Evolutionary conservation across 2,113 vertebrate species (phyloP).

Genomic region (Hucho hucho): DNA sequence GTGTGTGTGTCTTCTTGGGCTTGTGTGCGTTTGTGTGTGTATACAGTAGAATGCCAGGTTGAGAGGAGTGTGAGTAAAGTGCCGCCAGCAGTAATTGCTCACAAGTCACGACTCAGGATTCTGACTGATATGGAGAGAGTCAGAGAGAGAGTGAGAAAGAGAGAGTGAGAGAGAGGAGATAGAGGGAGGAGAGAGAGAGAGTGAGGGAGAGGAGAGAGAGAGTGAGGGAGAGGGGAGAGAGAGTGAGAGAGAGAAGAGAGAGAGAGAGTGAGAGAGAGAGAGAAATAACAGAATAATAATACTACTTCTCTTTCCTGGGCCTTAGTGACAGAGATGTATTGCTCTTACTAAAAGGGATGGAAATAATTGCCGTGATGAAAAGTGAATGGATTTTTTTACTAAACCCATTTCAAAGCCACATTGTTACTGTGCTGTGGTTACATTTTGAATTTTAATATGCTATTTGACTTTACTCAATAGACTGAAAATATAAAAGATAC

Average conservation of each 20-base stretch:
- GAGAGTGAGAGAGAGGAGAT: not conserved
- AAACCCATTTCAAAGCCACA: not conserved
- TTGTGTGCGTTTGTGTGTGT: conserved; percentile 11
- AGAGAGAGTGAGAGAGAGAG: not conserved
- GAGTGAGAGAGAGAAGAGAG: not conserved
- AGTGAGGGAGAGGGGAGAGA: not conserved
- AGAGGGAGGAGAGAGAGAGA: not conserved
- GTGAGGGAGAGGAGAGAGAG: not conserved
- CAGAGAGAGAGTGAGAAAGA: conserved; percentile 30
- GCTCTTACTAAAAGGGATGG: not conserved
- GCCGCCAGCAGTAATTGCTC: conserved; percentile 9
- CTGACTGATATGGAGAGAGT: not conserved
- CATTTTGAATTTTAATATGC: not conserved
- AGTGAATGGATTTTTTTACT: not conserved
- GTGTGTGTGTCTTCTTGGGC: conserved; percentile 1
- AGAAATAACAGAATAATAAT: not conserved
- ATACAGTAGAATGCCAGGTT: not conserved
- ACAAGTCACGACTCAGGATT: conserved; percentile 9
- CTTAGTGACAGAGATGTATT: not conserved
- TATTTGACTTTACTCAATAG: not conserved
- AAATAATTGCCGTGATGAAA: not conserved
- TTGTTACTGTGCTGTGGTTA: not conserved
- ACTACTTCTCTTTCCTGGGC: not conserved
- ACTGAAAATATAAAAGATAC: not conserved
- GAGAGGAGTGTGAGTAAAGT: not conserved